phyloP scores from a whole-genome alignment of 2,888 invertebrate species.

The Ischnus inquisitorius region DNA sequence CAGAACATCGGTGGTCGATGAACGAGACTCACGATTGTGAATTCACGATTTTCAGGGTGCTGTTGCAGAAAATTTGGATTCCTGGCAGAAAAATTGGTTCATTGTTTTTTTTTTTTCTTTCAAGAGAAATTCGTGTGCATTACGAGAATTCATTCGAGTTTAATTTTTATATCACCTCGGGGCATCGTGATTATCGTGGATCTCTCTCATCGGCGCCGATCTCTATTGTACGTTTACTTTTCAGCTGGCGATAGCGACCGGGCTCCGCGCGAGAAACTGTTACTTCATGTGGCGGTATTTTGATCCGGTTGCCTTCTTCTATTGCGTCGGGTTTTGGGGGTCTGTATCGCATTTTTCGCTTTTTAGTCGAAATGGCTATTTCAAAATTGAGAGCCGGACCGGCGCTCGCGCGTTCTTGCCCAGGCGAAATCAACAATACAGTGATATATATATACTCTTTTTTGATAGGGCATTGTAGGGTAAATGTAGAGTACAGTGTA shows the following conservation, averaged over 20 bases:
- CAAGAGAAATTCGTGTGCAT: conserved; percentile 5
- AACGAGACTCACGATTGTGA: conserved; percentile 25
- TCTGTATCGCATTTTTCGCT: conserved; percentile 84
- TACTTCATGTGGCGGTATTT: conserved; percentile 85
- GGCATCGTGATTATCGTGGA: conserved; percentile 36
- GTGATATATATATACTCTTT: not conserved
- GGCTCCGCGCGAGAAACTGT: conserved; percentile 85
- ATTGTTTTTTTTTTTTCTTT: not conserved
- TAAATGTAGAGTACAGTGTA: conserved; percentile 21
- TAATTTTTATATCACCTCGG: conserved; percentile 18
- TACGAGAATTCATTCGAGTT: conserved; percentile 30
- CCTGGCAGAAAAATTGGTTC: conserved; percentile 54
- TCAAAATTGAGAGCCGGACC: conserved; percentile 90
- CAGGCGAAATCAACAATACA: conserved; percentile 77
- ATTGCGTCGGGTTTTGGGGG: conserved; percentile 92
- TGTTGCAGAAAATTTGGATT: conserved; percentile 42
- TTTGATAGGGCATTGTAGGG: conserved; percentile 32
- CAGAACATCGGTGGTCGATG: conserved; percentile 30
- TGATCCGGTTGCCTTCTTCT: conserved; percentile 88
- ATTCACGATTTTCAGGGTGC: not conserved
- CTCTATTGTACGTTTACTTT: conserved; percentile 34
- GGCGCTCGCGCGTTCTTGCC: conserved; percentile 84
- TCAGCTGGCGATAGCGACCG: conserved; percentile 81
- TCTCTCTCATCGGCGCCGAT: conserved; percentile 41
- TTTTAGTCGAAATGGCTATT: conserved; percentile 89